A percentile compares a stretch with the other conserved stretches of the same genome.
Conservation (phyloP, 1,140 invertebrate genomes). For the Caenorhabditis brenneri region DNA sequence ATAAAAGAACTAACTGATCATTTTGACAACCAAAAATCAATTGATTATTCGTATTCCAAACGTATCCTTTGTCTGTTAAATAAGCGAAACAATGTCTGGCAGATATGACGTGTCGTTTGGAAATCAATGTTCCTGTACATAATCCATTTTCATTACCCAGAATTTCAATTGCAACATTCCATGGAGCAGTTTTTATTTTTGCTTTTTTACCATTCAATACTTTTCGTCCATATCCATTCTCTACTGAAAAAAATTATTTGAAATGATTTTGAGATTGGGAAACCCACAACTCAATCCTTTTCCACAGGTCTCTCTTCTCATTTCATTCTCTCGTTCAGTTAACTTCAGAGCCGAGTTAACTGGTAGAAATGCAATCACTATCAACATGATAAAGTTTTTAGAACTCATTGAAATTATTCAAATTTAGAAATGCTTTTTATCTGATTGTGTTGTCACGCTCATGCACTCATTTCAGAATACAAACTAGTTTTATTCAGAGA, state of each 20-base stretch:
- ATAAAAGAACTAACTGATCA: neutral
- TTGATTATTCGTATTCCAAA: neutral
- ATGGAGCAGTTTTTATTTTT: constrained; percentile 1
- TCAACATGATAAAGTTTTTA: neutral
- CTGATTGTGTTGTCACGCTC: neutral
- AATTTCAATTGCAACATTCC: constrained; percentile 15
- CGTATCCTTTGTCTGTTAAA: neutral
- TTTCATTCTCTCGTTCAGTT: neutral
- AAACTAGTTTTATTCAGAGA: neutral
- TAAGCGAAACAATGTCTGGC: neutral
- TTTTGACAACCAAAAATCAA: neutral
- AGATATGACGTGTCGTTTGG: neutral
- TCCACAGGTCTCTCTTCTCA: neutral
- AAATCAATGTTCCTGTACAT: constrained; percentile 3
- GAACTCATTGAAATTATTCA: neutral
- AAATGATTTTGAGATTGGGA: no score
- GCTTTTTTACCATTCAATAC: neutral
- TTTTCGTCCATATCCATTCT: neutral
- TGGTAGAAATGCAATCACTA: neutral
- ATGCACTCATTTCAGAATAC: neutral
- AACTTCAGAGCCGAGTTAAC: neutral
- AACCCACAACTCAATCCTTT: neutral
- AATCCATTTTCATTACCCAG: neutral
- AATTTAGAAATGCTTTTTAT: neutral
- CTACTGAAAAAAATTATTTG: neutral